Conservation (phyloP, 2,888 invertebrate species). For the Lasioglossum marginatum region DNA sequence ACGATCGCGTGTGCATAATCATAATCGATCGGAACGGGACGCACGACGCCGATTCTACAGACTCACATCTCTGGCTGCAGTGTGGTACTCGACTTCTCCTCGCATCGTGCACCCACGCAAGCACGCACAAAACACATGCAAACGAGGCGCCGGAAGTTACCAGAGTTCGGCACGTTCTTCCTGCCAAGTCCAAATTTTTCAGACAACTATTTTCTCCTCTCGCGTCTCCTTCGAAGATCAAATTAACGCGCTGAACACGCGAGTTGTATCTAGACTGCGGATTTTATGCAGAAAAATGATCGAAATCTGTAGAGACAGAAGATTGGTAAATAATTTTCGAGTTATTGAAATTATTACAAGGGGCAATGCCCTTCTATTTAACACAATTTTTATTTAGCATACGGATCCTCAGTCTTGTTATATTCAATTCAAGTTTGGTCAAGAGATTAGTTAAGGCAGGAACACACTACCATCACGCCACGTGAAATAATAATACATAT, state of each 20-base stretch:
- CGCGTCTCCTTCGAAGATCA: neutral
- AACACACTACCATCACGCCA: too few species aligned
- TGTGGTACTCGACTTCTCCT: slow-evolving; percentile 67
- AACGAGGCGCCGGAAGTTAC: slow-evolving; percentile 16
- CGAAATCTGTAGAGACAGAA: too few species aligned
- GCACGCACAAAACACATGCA: slow-evolving; percentile 19
- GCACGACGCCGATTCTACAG: slow-evolving; percentile 33
- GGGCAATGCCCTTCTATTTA: too few species aligned
- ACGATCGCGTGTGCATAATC: neutral
- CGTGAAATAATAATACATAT: neutral
- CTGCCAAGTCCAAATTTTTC: neutral
- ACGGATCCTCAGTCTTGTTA: too few species aligned
- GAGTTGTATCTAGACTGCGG: neutral
- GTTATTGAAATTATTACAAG: too few species aligned
- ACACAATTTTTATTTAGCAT: too few species aligned
- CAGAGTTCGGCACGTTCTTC: neutral
- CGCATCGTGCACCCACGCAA: slow-evolving; percentile 58
- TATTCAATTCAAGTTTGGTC: too few species aligned
- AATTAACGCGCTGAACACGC: neutral
- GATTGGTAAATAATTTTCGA: too few species aligned
- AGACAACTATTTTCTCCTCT: neutral
- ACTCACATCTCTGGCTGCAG: slow-evolving; percentile 74
- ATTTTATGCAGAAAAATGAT: neutral
- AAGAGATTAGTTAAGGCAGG: too few species aligned
- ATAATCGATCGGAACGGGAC: neutral